Evolutionary conservation across 2,888 invertebrate species (phyloP).

Genomic region (Morpho helenor): DNA sequence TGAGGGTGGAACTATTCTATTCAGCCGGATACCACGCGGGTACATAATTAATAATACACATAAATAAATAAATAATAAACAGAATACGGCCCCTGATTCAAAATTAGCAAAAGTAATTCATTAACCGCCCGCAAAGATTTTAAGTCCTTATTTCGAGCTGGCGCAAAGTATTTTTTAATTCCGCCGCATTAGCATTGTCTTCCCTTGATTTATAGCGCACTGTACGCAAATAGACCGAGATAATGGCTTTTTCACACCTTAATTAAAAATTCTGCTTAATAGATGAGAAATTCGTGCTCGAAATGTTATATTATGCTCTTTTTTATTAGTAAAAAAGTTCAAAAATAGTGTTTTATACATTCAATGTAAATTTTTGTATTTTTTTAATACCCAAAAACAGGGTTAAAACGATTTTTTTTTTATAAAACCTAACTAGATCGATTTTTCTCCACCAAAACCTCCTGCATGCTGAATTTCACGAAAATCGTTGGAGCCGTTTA

Average conservation of each 20-base stretch:
- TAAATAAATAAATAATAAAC: conserved; percentile 10
- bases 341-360: too few species aligned
- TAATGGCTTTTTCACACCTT: conserved; percentile 72
- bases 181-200: conserved; percentile 72
- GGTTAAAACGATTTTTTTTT: too few species aligned
- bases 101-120: conserved; percentile 76
- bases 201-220: conserved; percentile 60
- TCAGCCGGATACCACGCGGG: too few species aligned
- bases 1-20: too few species aligned
- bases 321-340: too few species aligned
- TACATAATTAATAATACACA: not conserved
- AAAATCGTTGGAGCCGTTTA: too few species aligned
- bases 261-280: conserved; percentile 55
- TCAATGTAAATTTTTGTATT: too few species aligned
- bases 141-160: conserved; percentile 69
- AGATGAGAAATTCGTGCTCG: conserved; percentile 43
- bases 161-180: conserved; percentile 74
- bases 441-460: too few species aligned
- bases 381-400: too few species aligned
- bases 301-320: not conserved
- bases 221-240: conserved; percentile 58
- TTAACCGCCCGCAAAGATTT: conserved; percentile 71
- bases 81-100: conserved; percentile 45
- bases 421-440: too few species aligned
- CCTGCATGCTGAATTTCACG: too few species aligned